These are phyloP conservation scores for Elysia chlorotica DNA, from an alignment of 1,140 invertebrate species.

Conservation along the genomic window DNA sequence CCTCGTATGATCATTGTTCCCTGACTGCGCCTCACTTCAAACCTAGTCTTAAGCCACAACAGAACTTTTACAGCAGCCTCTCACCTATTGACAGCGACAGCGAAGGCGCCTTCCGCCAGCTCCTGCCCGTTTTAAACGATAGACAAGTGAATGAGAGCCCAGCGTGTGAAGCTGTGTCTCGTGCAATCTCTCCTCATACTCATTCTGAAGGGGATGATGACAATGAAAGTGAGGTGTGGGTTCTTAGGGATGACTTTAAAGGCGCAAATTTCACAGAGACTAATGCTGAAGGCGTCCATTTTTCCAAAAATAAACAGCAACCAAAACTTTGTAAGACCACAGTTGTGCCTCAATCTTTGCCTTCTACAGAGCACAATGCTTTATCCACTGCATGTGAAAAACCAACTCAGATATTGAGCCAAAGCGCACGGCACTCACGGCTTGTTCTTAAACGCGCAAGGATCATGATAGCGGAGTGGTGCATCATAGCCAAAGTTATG, in stretches of 20 bases:
- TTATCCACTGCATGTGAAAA: background rate
- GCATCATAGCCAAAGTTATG: constrained; percentile 52
- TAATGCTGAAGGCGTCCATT: background rate
- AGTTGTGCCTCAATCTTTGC: no score
- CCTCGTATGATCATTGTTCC: background rate
- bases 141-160: no score
- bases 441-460: constrained; percentile 32
- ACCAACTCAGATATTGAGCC: background rate
- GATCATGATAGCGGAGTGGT: constrained; percentile 58
- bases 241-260: background rate
- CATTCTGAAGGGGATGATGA: background rate
- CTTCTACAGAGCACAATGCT: background rate
- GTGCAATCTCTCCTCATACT: background rate
- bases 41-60: background rate
- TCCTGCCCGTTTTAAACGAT: no score
- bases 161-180: background rate
- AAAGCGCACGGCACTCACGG: background rate
- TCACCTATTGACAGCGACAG: background rate
- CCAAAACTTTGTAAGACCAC: background rate
- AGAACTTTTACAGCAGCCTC: no score
- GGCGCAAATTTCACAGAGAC: background rate
- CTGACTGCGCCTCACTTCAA: background rate
- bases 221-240: constrained; percentile 11
- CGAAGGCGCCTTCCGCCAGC: background rate
- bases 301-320: background rate